These are phyloP conservation scores for Scaptomyza cyrtandrae DNA, from an alignment of 2,888 invertebrate species.

Conservation along the genomic window DNA sequence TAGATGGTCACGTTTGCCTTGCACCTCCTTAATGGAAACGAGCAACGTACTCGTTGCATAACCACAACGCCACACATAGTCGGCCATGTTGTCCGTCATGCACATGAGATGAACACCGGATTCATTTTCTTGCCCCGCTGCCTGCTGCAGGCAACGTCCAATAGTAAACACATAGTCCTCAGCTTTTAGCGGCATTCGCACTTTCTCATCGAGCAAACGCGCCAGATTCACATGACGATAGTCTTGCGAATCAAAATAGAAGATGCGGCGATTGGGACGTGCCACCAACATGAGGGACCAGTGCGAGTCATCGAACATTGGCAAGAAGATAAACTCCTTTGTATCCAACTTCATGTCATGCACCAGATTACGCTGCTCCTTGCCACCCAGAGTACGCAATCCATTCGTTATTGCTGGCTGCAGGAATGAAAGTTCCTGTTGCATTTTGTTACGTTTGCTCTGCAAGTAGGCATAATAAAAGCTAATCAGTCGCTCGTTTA, in stretches of 20 bases:
- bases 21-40: conserved; percentile 46
- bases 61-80: conserved; percentile 54
- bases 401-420: conserved; percentile 24
- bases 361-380: conserved; percentile 11
- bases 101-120: conserved; percentile 58
- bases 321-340: conserved; percentile 49
- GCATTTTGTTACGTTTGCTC: conserved; percentile 27
- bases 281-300: conserved; percentile 57
- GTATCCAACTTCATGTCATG: conserved; percentile 15
- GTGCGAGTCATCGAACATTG: conserved; percentile 28
- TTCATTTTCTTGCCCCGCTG: conserved; percentile 12
- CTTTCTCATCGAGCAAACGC: conserved; percentile 7
- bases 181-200: conserved; percentile 24
- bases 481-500: conserved; percentile 52
- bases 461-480: conserved; percentile 57
- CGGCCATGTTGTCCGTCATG: conserved; percentile 53
- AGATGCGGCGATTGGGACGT: conserved; percentile 53
- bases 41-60: conserved; percentile 58
- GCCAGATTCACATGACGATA: conserved; percentile 40
- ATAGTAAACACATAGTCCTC: conserved; percentile 20
- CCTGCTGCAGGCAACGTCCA: conserved; percentile 53
- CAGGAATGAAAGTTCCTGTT: conserved; percentile 41
- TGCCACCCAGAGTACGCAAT: conserved; percentile 13
- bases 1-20: conserved; percentile 33
- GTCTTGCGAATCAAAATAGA: conserved; percentile 51